A percentile compares a stretch with the other conserved stretches of the same genome.
phyloP scores from a whole-genome alignment of 23 tunicate species.

The Oikopleura dioica region DNA sequence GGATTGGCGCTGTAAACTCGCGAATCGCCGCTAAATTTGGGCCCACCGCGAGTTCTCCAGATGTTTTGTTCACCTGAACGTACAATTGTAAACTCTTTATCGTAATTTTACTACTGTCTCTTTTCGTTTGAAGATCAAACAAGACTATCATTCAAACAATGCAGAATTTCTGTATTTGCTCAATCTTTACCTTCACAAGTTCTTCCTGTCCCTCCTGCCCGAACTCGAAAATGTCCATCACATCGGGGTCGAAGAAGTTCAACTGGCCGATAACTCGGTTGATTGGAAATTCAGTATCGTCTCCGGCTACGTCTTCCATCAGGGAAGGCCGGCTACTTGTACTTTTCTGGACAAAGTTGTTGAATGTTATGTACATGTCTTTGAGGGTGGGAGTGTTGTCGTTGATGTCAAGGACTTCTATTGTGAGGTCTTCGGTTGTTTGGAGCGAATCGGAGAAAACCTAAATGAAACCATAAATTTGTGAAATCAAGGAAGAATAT shows the following conservation, averaged over 20 bases:
- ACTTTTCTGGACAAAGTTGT: slow-evolving; percentile 23
- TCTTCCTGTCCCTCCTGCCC: slow-evolving; percentile 4
- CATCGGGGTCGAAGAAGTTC: slow-evolving; percentile 1
- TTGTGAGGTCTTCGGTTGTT: neutral
- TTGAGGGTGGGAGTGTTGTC: slow-evolving; percentile 56
- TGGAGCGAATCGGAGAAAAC: slow-evolving; percentile 13
- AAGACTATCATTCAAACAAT: too few species aligned
- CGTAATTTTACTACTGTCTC: too few species aligned
- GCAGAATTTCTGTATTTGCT: too few species aligned
- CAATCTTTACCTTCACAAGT: neutral
- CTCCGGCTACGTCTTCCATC: neutral
- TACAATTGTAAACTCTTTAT: too few species aligned
- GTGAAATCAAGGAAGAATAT: neutral
- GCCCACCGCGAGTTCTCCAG: neutral
- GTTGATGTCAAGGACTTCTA: slow-evolving; percentile 53
- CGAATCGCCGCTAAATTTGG: slow-evolving; percentile 1
- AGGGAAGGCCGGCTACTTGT: neutral
- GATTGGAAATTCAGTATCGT: neutral
- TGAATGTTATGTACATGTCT: slow-evolving; percentile 55
- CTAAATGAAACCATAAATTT: neutral
- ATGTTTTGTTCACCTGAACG: neutral
- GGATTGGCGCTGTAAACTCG: slow-evolving; percentile 6
- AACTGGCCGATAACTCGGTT: neutral
- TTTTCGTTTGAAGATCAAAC: too few species aligned
- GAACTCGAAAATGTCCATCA: neutral